Percentiles rank a stretch among this genome's conserved stretches.
Evolutionary conservation across 37 sponge, comb jelly and placozoan species (phyloP).

Genomic region (Diacarnus erythraeanus): DNA sequence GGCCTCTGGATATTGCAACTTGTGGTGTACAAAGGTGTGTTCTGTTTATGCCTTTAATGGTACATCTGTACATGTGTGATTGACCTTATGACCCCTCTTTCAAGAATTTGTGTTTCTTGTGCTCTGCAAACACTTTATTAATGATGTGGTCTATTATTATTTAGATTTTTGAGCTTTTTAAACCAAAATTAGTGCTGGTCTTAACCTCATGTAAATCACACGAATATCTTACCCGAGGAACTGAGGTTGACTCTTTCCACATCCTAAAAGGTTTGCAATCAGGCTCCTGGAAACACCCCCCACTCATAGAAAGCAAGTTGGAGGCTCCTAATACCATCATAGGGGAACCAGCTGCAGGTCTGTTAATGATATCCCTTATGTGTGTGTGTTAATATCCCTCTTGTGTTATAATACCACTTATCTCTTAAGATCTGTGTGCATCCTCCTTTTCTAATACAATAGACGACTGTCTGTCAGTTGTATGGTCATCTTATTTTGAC

Average conservation of each 20-base stretch:
- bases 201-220: conserved; percentile 11
- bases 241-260: background rate
- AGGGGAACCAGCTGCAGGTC: conserved; percentile 69
- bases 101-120: background rate
- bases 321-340: conserved; percentile 53
- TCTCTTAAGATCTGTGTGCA: too few species aligned
- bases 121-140: background rate
- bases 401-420: too few species aligned
- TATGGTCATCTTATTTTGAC: too few species aligned
- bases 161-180: conserved; percentile 21
- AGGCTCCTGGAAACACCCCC: conserved; percentile 38
- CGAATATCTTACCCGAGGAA: conserved; percentile 20
- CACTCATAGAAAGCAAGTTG: conserved; percentile 13
- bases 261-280: conserved; percentile 31
- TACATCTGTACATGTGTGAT: background rate
- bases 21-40: conserved; percentile 42
- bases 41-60: too few species aligned
- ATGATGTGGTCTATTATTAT: background rate
- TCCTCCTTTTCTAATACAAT: too few species aligned
- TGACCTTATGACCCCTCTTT: background rate
- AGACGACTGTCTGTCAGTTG: too few species aligned
- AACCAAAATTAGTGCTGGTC: conserved; percentile 36
- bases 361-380: background rate
- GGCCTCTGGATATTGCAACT: conserved; percentile 25
- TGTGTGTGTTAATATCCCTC: too few species aligned